A percentile compares a stretch with the other conserved stretches of the same genome.
phyloP scores from a whole-genome alignment of 2,113 vertebrate species.

The Alexandromys fortis region DNA sequence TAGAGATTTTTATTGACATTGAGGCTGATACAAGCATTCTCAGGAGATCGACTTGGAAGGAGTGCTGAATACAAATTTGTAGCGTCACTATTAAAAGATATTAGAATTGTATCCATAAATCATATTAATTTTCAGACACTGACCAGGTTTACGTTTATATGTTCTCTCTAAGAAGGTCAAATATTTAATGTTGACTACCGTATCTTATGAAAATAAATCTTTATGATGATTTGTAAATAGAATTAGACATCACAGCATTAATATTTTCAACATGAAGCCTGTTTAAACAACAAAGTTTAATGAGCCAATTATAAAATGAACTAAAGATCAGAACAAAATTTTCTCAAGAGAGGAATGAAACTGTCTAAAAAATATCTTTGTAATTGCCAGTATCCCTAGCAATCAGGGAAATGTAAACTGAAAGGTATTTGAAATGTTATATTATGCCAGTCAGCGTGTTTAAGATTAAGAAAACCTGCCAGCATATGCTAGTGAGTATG shows the following conservation, averaged over 20 bases:
- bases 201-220: slow-evolving; percentile 19
- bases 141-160: neutral
- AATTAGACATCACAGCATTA: neutral
- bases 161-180: neutral
- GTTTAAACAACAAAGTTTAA: neutral
- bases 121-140: neutral
- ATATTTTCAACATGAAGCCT: neutral
- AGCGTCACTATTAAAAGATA: neutral
- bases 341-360: neutral
- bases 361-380: neutral
- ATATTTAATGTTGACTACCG: neutral
- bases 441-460: neutral
- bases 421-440: neutral
- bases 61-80: neutral
- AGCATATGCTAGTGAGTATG: neutral
- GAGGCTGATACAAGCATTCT: neutral
- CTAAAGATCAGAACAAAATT: neutral
- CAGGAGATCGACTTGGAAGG: neutral
- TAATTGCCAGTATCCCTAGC: neutral
- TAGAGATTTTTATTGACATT: neutral
- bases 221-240: slow-evolving; percentile 13
- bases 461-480: neutral
- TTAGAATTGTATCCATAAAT: neutral
- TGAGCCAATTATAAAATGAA: neutral
- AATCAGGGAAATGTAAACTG: neutral